Evolutionary conservation across 2,797 vertebrate species (phyloP).

Genomic region (Natrix natrix): DNA sequence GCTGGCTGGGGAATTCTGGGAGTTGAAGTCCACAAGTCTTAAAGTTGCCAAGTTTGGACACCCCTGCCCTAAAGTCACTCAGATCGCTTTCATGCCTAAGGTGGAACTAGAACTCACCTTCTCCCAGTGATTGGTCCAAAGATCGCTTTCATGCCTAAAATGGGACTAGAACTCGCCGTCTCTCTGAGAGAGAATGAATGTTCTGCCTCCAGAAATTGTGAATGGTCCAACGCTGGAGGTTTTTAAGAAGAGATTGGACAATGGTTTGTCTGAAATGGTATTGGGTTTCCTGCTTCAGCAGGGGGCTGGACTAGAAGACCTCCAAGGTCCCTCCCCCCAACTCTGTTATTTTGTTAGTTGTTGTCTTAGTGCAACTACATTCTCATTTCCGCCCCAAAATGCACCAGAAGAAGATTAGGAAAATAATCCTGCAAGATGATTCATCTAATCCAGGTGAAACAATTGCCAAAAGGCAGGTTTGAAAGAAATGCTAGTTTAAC

Average conservation of each 20-base stretch:
- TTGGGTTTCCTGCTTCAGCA: neutral
- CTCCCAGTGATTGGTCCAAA: no score
- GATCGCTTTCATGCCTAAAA: accelerated
- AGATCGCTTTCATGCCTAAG: accelerated
- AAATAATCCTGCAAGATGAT: neutral
- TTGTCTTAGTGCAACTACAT: neutral
- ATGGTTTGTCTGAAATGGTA: neutral
- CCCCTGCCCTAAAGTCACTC: neutral
- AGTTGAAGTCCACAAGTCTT: no score
- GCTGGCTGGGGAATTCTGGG: no score
- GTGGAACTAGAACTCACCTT: neutral
- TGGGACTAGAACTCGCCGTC: no score
- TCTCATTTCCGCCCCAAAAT: neutral
- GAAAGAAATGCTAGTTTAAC: neutral
- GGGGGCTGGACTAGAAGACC: neutral
- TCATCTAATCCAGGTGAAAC: neutral
- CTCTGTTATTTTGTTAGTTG: neutral
- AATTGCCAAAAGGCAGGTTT: neutral
- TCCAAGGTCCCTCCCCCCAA: neutral
- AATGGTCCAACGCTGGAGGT: neutral
- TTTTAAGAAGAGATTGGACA: neutral
- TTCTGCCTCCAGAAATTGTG: neutral
- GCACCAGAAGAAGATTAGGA: neutral
- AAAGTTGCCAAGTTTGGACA: no score
- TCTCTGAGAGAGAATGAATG: neutral